phyloP scores from a whole-genome alignment of 2,113 vertebrate genomes.

The Tachysurus fulvidraco region DNA sequence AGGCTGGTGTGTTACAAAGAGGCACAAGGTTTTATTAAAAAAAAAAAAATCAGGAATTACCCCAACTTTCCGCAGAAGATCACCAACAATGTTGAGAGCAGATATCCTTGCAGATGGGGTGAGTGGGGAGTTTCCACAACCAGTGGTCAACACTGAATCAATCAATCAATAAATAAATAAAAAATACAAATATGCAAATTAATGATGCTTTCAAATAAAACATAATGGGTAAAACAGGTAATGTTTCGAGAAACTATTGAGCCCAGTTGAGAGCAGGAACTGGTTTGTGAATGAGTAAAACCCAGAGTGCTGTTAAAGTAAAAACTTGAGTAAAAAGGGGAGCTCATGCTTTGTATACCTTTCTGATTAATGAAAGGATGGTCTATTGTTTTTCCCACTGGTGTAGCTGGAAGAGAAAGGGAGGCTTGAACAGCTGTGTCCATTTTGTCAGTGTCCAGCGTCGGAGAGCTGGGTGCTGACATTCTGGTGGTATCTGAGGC shows the following conservation, averaged over 20 bases:
- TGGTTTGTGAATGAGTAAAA: neutral
- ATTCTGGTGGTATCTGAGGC: slow-evolving; percentile 87
- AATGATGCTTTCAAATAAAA: neutral
- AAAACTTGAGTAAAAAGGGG: neutral
- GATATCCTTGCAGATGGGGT: slow-evolving; percentile 97
- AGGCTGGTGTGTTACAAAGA: neutral
- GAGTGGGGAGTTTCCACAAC: slow-evolving; percentile 87
- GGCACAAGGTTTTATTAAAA: slow-evolving; percentile 5
- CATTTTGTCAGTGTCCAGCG: slow-evolving; percentile 89
- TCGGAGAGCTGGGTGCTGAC: slow-evolving; percentile 94
- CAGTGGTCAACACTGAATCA: slow-evolving; percentile 85
- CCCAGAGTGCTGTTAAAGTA: neutral
- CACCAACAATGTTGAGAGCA: slow-evolving; percentile 97
- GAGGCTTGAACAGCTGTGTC: slow-evolving; percentile 93
- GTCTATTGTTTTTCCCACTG: slow-evolving; percentile 86
- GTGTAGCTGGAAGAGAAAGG: slow-evolving; percentile 91
- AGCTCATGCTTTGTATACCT: slow-evolving; percentile 70
- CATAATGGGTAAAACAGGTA: neutral
- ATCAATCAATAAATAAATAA: neutral
- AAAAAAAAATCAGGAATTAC: slow-evolving; percentile 69
- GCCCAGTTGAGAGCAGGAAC: neutral
- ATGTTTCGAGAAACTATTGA: neutral
- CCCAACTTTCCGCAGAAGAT: slow-evolving; percentile 97
- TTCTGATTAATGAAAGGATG: slow-evolving; percentile 85
- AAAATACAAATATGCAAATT: slow-evolving; percentile 18